Base-by-base conservation (phyloP, 2,888 invertebrate species). In the Ophraella communa region DNA sequence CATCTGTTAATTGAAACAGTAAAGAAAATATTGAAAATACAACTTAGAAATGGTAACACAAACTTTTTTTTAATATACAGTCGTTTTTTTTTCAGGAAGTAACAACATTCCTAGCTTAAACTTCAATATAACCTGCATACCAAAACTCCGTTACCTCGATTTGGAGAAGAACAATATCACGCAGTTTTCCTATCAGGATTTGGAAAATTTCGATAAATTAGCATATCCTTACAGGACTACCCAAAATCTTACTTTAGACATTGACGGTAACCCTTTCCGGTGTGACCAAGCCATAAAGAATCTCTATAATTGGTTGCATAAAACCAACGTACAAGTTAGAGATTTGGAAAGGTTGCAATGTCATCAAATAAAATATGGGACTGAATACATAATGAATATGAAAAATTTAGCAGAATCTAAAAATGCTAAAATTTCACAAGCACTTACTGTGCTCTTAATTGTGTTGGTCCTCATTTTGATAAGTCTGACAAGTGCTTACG, bases 91-190 rank as follows among this genome's bases (percentile, higher is more conserved):
- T 47, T 47, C 11, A 68, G 68, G 89, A n/a, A 87, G 91, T 71
- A 90, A 90, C 73, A 79, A 82, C 18, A 79, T 90, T 24, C 85
- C 84, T 11, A 86, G 85, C 45, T 78, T 91, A 1, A 87, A 88
- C 73, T 89, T 92, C 73, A 87, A 90, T 71, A 81, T 91, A 11
- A 83, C 84, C 7, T 92, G 92, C 76, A 80, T 92, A 51, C 85
- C 85, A 57, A 85, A 88, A 66, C 79, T 92, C 14, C 82, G 88
- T 39, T 90, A 88, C 75, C 79, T 92, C 56, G 91, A 92, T 78
- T 80, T 92, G 45, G 88, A 90, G 75, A 83, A 86, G 18, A 92
- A 92, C 75, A 85, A 86, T 68, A 88, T 91, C 44, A 83, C 84
- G 27, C 83, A 81, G 33, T 85, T 92, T 33, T 83, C 83, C 27